Evolutionary conservation across 2,888 invertebrate genomes (phyloP).

Genomic region (Anoplius nigerrimus): DNA sequence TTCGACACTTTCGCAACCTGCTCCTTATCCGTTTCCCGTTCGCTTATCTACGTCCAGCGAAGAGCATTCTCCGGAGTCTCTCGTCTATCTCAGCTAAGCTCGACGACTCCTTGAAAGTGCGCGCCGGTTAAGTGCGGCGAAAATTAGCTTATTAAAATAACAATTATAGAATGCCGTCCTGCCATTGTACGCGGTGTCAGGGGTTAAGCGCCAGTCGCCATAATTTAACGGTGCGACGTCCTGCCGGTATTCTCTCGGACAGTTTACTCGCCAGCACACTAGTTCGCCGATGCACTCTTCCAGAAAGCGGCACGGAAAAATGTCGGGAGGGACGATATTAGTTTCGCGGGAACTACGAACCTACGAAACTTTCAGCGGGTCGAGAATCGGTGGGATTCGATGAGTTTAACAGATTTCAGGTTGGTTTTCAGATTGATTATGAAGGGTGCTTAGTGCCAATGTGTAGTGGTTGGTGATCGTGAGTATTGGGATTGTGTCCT

Average conservation of each 20-base stretch:
- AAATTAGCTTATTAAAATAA: slow-evolving; percentile 72
- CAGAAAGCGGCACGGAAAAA: slow-evolving; percentile 5
- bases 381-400: no score
- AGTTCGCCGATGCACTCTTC: slow-evolving; percentile 24
- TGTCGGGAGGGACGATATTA: no score
- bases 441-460: no score
- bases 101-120: slow-evolving; percentile 27
- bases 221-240: slow-evolving; percentile 55
- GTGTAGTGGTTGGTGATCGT: no score
- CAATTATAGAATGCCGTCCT: slow-evolving; percentile 65
- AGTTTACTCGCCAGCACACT: slow-evolving; percentile 7
- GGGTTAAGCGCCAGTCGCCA: slow-evolving; percentile 66
- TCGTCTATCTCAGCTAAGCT: slow-evolving; percentile 26
- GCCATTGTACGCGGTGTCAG: slow-evolving; percentile 64
- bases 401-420: no score
- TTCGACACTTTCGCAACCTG: slow-evolving; percentile 4
- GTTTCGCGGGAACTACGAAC: no score
- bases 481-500: no score
- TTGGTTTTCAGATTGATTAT: no score
- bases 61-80: no score
- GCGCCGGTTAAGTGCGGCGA: slow-evolving; percentile 56
- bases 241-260: slow-evolving; percentile 16
- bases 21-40: slow-evolving; percentile 6
- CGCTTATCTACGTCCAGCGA: neutral
- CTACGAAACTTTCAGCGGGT: no score